These are phyloP conservation scores for Drosophila multiciliata DNA, from an alignment of 2,888 invertebrate species.

Conservation along the genomic window DNA sequence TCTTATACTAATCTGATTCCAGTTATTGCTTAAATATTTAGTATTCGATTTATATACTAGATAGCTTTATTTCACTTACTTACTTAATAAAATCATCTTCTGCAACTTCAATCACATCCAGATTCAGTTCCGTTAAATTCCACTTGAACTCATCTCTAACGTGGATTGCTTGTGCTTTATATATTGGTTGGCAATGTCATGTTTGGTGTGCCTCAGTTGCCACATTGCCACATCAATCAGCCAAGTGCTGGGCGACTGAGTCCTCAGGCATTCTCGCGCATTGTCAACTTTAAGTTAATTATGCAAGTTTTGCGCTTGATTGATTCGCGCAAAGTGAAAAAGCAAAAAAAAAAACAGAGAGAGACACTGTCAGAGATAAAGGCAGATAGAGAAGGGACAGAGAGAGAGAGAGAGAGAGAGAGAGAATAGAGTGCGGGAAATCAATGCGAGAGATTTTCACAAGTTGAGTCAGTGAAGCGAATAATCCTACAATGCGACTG, in stretches of 20 bases:
- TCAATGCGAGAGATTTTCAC: conserved; percentile 17
- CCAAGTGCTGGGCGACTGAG: conserved; percentile 20
- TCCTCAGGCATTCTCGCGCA: conserved; percentile 31
- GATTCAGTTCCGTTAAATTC: background rate
- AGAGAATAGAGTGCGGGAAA: conserved; percentile 1
- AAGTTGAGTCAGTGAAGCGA: conserved; percentile 55
- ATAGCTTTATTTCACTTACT: background rate
- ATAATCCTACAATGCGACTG: conserved; percentile 55
- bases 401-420: background rate
- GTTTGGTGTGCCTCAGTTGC: conserved; percentile 6
- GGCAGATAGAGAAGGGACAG: background rate
- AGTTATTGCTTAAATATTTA: background rate
- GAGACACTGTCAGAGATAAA: background rate
- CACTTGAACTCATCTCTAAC: conserved; percentile 1
- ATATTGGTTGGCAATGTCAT: conserved; percentile 38
- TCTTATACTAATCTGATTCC: background rate
- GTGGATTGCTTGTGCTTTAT: conserved; percentile 2
- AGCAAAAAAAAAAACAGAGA: conserved; percentile 10
- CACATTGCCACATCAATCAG: conserved; percentile 68
- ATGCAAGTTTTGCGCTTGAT: conserved; percentile 67
- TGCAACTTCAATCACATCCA: background rate
- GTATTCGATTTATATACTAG: background rate
- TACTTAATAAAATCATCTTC: background rate
- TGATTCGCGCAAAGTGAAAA: conserved; percentile 52
- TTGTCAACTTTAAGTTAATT: conserved; percentile 77